Evolutionary conservation across 1,140 invertebrate species (phyloP), one percentile per base, ranked within the genome.

Genomic region (Pseudomyrmex cubaensis): DNA sequence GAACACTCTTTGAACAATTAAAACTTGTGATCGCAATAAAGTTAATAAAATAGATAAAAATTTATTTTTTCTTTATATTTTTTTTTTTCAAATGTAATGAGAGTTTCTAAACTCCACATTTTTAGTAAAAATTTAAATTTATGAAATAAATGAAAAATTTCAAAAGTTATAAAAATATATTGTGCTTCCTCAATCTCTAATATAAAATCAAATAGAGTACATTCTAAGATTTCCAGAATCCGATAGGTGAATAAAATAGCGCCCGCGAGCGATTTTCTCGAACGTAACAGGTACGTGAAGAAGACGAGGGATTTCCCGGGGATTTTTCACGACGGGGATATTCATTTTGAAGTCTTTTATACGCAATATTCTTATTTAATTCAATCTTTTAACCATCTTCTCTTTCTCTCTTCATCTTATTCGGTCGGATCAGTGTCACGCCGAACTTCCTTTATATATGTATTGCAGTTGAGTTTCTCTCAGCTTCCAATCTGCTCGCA

Each of bases 401-500:
- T 35, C 35, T 0, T 35, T 35, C 35, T 35, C 35, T 35, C 56
- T 35, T 5, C 64, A 52, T 88, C 75, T 87, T 84, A 66, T 84
- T 59, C 69, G 57, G 15, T 5, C n/a, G 46, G 82, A 77, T 64
- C 84, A 87, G 70, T 69, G 7, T 35, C 35, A 56, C 52, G 12
- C 20, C 25, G 82, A 84, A 86, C 76, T 84, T 86, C 67, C 72
- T 86, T 82, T 35, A 35, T 35, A 35, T 35, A 35, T 35, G 84
- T 88, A 77, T 84, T 75, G 80, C 22, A 54, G 75, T 10, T 62
- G 59, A 62, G 76, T 83, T 35, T 35, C 35, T 80, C 87, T 86
- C 83, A 52, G 67, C 77, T 85, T 76, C 59, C 87, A 88, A 89
- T 89, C 87, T 88, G 75, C 74, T 84, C 10, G 9, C 84, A 88